Base-by-base conservation (phyloP, 1,140 invertebrate genomes). In the Stegodyphus mimosarum region DNA sequence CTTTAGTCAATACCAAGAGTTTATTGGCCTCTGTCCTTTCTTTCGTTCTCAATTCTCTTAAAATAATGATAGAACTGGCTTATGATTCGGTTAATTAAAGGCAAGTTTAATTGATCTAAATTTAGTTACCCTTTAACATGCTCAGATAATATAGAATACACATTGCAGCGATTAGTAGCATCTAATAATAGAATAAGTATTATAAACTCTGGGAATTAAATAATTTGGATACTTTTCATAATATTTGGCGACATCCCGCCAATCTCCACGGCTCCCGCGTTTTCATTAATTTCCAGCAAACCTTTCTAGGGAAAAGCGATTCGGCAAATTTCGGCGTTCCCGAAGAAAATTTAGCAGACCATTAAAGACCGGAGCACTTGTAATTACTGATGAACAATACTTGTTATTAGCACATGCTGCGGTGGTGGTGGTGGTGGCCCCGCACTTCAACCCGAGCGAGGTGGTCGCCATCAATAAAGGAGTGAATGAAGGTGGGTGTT, bases 371-470 rank as follows among this genome's bases (percentile, higher is more conserved):
- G 15, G 51, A 7, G 51, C 60, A 33, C 60, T 55, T 52, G 64
- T 60, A 75, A 75, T 75, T 84, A 76, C 81, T 17, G 64, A 70
- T 53, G 81, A 84, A 76, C 81, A 84, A 84, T 84, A 84, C 81
- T 84, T 72, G 81, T 84, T 84, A 84, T 84, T 84, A 84, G 73
- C 72, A 84, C 81, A 50, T 75, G 70, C 17, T 53, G 70, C 15
- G 15, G 9, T 15, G 70, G 13, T 72, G 13, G 48, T 17, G 33
- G 70, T 49, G 49, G 70, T 72, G 33, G 33, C 10, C n/a, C 6
- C 9, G 55, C 15, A 15, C 9, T 10, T 9, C 9, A 60, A 10
- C 9, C 55, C 11, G 17, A 53, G 72, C 13, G 51, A 17, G 50
- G 50, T 52, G 72, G 15, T 52, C 13, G 50, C 71, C 71, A 11